Evolutionary conservation across 2,888 invertebrate genomes (phyloP), one percentile per base, ranked within the genome.

Genomic region (Trichogramma dendrolimi): DNA sequence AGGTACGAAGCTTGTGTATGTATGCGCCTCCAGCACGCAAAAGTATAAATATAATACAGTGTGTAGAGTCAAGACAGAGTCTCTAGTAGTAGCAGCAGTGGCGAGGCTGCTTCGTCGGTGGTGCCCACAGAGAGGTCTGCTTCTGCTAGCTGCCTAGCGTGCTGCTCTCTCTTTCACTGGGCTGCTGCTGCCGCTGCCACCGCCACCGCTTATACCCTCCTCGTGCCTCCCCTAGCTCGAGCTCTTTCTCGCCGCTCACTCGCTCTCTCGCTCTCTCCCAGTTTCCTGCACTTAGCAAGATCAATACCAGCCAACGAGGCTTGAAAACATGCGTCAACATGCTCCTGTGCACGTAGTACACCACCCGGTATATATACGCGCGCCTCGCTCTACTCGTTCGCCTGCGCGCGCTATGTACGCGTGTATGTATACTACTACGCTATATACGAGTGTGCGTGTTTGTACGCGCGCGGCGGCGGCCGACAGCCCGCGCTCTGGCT

Each of bases 311-410:
- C 79, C 82, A 83, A 82, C 83, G 82, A 83, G 81, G 81, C 83
- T 82, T 82, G 82, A 83, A 83, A 83, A 83, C 83, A 83, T 83
- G 83, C 83, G 83, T 83, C 83, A 83, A 83, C 83, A 83, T 75
- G 78, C 77, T 77, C 79, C 78, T 79, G 68, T 67, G 46, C 46
- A 46, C 46, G 46, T n/a, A 10, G 46, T 46, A 10, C n/a, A 46
- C 46, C 75, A 75, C 1, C 27, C 27, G 78, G 77, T 80, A 78
- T 79, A 80, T 80, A 80, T 77, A 77, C 79, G 80, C 79, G 77
- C 79, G 79, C 79, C 80, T 80, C 77, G 78, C 76, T 76, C 75
- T 74, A 72, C 71, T 72, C 70, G 50, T 52, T n/a, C n/a, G 49
- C 56, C 70, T 69, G 68, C 69, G 62, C 63, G 55, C 61, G 27